Evolutionary conservation across 2,113 vertebrate species (phyloP).

Genomic region (Corvus moneduloides): DNA sequence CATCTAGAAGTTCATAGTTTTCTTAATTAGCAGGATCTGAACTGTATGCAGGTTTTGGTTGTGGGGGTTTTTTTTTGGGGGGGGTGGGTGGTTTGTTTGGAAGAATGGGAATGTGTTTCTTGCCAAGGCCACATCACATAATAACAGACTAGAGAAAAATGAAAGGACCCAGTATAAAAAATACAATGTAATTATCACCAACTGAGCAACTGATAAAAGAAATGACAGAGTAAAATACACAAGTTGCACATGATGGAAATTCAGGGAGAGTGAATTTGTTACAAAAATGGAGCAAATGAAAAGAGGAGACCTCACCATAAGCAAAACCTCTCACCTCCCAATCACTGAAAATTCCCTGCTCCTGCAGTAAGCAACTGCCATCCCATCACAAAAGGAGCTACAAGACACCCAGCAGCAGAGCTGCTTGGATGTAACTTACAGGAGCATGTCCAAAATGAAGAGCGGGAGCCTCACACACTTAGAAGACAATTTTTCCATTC

Average conservation of each 20-base stretch:
- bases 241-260: not conserved
- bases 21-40: slow-evolving; percentile 58
- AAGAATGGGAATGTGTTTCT: slow-evolving; percentile 20
- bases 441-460: not conserved
- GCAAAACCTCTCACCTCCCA: not conserved
- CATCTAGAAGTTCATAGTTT: slow-evolving; percentile 17
- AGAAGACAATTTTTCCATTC: not conserved
- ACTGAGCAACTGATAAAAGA: not conserved
- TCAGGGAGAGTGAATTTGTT: not conserved
- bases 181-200: slow-evolving; percentile 22
- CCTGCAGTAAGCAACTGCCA: not conserved
- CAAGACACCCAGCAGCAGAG: not conserved
- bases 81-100: not conserved
- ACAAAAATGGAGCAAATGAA: not conserved
- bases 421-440: not conserved
- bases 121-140: slow-evolving; percentile 17
- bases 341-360: not conserved
- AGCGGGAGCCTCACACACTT: not conserved
- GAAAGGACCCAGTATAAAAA: not conserved
- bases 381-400: not conserved
- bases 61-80: not conserved
- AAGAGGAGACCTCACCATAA: not conserved
- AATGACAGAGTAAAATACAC: not conserved
- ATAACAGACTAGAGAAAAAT: slow-evolving; percentile 4
- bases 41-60: not conserved